Evolutionary conservation across 2,113 vertebrate genomes (phyloP), one percentile per base, ranked within the genome.

Genomic region (Myocastor coypus): DNA sequence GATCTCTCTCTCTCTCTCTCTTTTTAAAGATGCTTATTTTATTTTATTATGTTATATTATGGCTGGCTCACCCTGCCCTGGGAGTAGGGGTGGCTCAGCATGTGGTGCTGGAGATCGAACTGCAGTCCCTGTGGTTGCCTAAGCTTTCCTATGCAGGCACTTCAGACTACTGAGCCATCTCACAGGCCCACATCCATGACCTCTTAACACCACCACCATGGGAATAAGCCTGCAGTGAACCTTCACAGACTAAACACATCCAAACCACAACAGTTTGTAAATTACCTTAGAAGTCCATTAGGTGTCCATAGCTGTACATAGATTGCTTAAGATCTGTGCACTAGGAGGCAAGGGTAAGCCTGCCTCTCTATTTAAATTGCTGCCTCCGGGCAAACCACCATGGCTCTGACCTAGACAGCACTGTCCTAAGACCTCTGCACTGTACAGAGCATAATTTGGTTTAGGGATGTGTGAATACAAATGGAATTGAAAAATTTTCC

Each of bases 401-500:
- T 55, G 75, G 24, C 2, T 83, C 46, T 91, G 24, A 91, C 61
- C 8, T 57, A 77, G 34, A 28, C 24, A 66, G 78, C n/a, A 55
- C 4, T 50, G 1, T 63, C 16, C 13, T 66, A 46, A 83, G n/a
- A 55, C 63, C 40, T 68, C 34, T 22, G 34, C 24, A 40, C 71
- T 30, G 68, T 7, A 66, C 24, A 83, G 50, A 83, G 63, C 19
- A 86, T 42, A 42, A 59, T 30, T 24, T 63, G 50, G 7, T 63
- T 94, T 89, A 69, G 9, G 37, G 12, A 89, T 81, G 66, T 91
- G 7, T 57, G 68, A 28, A 46, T 61, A 78, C 37, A 85, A 87
- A 64, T 75, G 16, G 63, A 90, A 85, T 22, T 91, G 52, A 92
- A 89, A 92, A 37, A 42, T 24, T 86, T 83, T 85, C 46, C 63